A percentile compares a stretch with the other conserved stretches of the same genome.
Conservation (phyloP, 2,888 invertebrate genomes). For the Tanypteryx hageni region DNA sequence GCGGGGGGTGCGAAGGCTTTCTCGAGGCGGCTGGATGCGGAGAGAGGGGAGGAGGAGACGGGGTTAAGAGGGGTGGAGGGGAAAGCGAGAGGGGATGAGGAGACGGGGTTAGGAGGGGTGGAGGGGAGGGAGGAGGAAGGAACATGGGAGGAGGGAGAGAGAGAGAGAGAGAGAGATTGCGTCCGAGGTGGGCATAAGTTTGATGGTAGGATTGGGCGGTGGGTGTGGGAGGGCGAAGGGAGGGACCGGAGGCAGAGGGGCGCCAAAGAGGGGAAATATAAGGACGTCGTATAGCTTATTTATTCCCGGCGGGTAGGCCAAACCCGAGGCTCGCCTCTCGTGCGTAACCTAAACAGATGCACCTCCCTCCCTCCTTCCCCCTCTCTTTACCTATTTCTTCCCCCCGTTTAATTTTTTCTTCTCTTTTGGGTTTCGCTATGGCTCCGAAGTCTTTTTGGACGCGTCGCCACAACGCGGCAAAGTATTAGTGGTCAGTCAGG, state of each 20-base stretch:
- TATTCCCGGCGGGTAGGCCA: slow-evolving; percentile 52
- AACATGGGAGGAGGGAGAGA: neutral
- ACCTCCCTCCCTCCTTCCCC: neutral
- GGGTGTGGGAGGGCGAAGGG: neutral
- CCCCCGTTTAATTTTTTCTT: neutral
- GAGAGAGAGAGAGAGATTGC: slow-evolving; percentile 13
- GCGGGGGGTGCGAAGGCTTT: slow-evolving; percentile 48
- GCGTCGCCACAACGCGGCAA: too few species aligned
- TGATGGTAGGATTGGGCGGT: slow-evolving; percentile 28
- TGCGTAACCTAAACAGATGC: slow-evolving; percentile 35
- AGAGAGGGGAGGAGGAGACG: neutral
- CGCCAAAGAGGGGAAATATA: slow-evolving; percentile 9
- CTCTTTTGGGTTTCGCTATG: neutral
- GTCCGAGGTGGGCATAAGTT: slow-evolving; percentile 60
- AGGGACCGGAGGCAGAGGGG: neutral
- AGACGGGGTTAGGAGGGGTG: neutral
- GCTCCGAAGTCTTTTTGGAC: too few species aligned
- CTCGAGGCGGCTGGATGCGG: slow-evolving; percentile 38
- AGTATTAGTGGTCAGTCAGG: neutral
- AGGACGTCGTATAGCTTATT: slow-evolving; percentile 32
- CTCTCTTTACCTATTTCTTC: neutral
- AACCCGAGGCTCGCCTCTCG: slow-evolving; percentile 29
- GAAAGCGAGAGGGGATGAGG: too few species aligned
- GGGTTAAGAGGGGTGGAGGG: too few species aligned
- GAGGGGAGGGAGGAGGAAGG: neutral